Percentiles rank a stretch among this genome's conserved stretches.
Conservation (phyloP, 1,140 invertebrate genomes). For the Pseudomyrmex pallidus region DNA sequence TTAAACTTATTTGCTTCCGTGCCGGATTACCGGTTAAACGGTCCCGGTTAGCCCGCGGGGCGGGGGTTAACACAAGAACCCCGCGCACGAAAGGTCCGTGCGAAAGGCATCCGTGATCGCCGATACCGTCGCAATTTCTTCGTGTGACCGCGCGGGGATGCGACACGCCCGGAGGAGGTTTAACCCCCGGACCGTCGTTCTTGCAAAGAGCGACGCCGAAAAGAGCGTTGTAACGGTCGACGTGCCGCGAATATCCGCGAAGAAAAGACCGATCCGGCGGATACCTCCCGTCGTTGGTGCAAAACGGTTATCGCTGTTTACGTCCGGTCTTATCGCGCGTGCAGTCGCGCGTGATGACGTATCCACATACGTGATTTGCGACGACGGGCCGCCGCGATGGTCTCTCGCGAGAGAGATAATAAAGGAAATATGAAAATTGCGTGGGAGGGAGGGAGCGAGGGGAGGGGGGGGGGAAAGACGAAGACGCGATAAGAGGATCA, state of each 20-base stretch:
- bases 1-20: slow-evolving; percentile 62
- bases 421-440: slow-evolving; percentile 53
- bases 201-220: slow-evolving; percentile 22
- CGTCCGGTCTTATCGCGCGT: slow-evolving; percentile 20
- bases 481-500: slow-evolving; percentile 46
- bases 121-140: slow-evolving; percentile 43
- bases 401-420: slow-evolving; percentile 41
- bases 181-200: slow-evolving; percentile 3
- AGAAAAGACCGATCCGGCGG: slow-evolving; percentile 15
- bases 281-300: background rate
- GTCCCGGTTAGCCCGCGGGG: slow-evolving; percentile 1
- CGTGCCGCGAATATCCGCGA: slow-evolving; percentile 40
- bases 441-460: too few relatives aligned
- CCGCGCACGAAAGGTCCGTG: background rate
- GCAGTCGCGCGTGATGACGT: slow-evolving; percentile 7
- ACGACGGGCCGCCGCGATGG: slow-evolving; percentile 27
- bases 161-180: background rate
- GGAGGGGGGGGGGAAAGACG: too few relatives aligned
- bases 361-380: slow-evolving; percentile 19
- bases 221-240: slow-evolving; percentile 40
- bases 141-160: background rate
- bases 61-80: slow-evolving; percentile 38
- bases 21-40: slow-evolving; percentile 63
- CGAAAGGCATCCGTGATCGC: slow-evolving; percentile 43
- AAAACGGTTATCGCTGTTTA: slow-evolving; percentile 42